These are phyloP conservation scores for Lindbergichthys nudifrons DNA, from an alignment of 2,797 vertebrate species.

Conservation along the genomic window DNA sequence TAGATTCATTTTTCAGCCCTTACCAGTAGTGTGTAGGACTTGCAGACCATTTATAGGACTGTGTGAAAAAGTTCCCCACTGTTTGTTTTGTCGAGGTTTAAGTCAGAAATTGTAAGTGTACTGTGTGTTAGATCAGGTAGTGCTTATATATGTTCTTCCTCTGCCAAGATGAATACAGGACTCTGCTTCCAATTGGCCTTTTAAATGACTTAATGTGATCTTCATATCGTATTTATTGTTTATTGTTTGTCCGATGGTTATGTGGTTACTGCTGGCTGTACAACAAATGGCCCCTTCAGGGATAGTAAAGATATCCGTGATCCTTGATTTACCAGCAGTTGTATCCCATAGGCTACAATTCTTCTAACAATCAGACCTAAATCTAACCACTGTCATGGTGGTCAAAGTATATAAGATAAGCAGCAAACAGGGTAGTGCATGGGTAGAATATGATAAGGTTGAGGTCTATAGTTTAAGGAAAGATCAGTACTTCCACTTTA, in stretches of 20 bases:
- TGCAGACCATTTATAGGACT: conserved; percentile 47
- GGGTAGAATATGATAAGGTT: not conserved
- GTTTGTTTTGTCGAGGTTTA: conserved; percentile 11
- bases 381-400: not conserved
- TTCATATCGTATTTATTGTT: no score
- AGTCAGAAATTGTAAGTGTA: not conserved
- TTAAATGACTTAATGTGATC: no score
- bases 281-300: no score
- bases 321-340: not conserved
- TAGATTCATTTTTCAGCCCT: no score
- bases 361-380: not conserved
- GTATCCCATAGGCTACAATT: not conserved
- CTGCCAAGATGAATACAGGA: no score
- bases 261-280: no score
- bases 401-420: not conserved
- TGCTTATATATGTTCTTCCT: not conserved
- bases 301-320: no score
- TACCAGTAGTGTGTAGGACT: conserved; percentile 25
- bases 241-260: no score
- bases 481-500: conserved; percentile 1
- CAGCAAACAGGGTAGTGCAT: not conserved
- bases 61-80: conserved; percentile 15
- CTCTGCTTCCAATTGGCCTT: no score
- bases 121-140: not conserved
- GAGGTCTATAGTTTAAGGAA: not conserved